phyloP scores from a whole-genome alignment of 1,140 invertebrate species.

The Orchestia grillus region DNA sequence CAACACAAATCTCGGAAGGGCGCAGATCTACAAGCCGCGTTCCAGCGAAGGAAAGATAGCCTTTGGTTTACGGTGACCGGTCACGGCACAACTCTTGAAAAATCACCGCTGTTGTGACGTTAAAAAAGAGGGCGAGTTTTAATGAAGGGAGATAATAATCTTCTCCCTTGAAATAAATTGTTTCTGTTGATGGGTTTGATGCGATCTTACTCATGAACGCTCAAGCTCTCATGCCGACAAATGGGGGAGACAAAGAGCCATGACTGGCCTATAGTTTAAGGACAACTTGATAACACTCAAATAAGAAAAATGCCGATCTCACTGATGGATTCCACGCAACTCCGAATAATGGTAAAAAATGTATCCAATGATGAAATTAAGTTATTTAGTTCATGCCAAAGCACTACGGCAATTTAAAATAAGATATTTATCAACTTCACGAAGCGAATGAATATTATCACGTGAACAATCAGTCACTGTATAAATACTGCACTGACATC shows the following conservation, averaged over 20 bases:
- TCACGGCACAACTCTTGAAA: slow-evolving; percentile 9
- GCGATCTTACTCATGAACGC: neutral
- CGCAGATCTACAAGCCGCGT: neutral
- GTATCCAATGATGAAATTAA: too few relatives aligned
- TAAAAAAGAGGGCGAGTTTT: neutral
- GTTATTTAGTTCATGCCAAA: too few relatives aligned
- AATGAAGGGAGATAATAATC: slow-evolving; percentile 23
- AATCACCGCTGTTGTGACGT: neutral
- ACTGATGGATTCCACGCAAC: too few relatives aligned
- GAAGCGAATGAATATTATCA: too few relatives aligned
- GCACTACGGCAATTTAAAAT: too few relatives aligned
- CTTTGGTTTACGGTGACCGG: slow-evolving; percentile 23
- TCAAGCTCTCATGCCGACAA: neutral
- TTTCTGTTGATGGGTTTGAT: neutral
- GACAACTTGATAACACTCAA: too few relatives aligned
- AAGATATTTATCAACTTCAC: too few relatives aligned
- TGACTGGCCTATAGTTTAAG: too few relatives aligned
- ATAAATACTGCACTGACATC: too few relatives aligned
- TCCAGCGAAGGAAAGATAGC: neutral
- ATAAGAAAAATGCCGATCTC: too few relatives aligned
- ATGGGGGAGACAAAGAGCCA: neutral
- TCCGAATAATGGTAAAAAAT: too few relatives aligned
- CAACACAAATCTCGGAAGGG: neutral
- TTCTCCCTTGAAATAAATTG: neutral
- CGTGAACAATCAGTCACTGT: too few relatives aligned